Evolutionary conservation across 2,888 invertebrate genomes (phyloP).

Genomic region (Drosophila sordidula): DNA sequence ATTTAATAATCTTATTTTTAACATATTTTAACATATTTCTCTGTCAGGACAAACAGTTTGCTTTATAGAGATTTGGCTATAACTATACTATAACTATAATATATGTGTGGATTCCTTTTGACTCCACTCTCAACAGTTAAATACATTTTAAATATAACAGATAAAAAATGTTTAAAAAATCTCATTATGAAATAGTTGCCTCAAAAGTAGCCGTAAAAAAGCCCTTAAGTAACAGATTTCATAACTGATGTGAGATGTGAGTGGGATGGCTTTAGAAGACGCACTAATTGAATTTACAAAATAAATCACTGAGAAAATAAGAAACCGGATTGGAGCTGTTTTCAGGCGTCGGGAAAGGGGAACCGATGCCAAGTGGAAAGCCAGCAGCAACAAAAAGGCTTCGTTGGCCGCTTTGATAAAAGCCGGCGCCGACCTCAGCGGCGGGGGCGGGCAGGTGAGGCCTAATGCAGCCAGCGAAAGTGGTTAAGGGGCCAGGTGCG

Average conservation of each 20-base stretch:
- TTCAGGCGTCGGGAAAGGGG: too few relatives aligned
- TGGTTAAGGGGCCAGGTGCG: conserved; percentile 34
- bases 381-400: conserved; percentile 62
- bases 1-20: too few relatives aligned
- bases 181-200: too few relatives aligned
- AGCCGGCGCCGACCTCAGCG: not conserved
- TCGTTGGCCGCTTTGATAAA: conserved; percentile 63
- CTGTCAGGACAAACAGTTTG: too few relatives aligned
- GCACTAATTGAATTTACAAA: conserved; percentile 64
- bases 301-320: conserved; percentile 49
- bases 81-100: too few relatives aligned
- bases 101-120: too few relatives aligned
- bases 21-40: too few relatives aligned
- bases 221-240: not conserved
- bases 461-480: conserved; percentile 63
- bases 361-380: conserved; percentile 50
- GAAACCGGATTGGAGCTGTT: conserved; percentile 23
- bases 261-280: not conserved
- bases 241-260: not conserved
- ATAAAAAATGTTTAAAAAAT: too few relatives aligned
- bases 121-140: too few relatives aligned
- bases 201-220: too few relatives aligned
- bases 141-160: too few relatives aligned
- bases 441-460: conserved; percentile 14
- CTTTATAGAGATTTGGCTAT: too few relatives aligned